These are phyloP conservation scores for Argynnis bischoffii DNA, from an alignment of 2,888 invertebrate genomes.

Conservation along the genomic window DNA sequence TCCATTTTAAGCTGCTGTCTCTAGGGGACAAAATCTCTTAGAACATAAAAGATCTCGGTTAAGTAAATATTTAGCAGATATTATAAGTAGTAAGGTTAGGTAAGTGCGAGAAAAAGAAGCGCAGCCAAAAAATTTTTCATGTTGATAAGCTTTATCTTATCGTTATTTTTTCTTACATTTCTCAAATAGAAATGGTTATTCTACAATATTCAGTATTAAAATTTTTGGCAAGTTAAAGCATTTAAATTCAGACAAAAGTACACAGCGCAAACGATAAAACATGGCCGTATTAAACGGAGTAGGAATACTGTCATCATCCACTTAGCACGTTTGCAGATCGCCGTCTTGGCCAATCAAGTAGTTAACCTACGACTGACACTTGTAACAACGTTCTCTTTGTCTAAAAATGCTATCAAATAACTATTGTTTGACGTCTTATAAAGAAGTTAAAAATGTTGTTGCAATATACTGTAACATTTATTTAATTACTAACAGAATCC, in stretches of 20 bases:
- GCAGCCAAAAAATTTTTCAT: slow-evolving; percentile 51
- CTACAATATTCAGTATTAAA: neutral
- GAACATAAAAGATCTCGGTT: slow-evolving; percentile 60
- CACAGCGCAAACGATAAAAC: neutral
- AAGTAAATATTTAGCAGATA: slow-evolving; percentile 71
- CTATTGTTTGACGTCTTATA: neutral
- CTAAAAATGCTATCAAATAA: slow-evolving; percentile 7
- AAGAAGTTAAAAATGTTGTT: neutral
- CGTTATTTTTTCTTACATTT: slow-evolving; percentile 43
- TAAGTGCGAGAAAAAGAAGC: slow-evolving; percentile 58
- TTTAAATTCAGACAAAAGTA: neutral
- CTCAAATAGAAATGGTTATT: slow-evolving; percentile 12
- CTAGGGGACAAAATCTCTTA: neutral
- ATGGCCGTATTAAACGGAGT: slow-evolving; percentile 15
- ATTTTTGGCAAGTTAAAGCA: too few species aligned
- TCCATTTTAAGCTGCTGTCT: neutral
- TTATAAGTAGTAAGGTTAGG: slow-evolving; percentile 53
- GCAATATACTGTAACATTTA: too few species aligned
- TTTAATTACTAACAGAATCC: too few species aligned
- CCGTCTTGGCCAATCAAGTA: slow-evolving; percentile 75
- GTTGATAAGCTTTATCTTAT: slow-evolving; percentile 64
- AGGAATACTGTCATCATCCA: slow-evolving; percentile 67
- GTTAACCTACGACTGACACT: slow-evolving; percentile 65
- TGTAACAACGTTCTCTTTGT: slow-evolving; percentile 35
- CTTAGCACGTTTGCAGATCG: slow-evolving; percentile 74